Base-by-base conservation (phyloP, 2,797 vertebrate species). In the Sebastiscus tertius region DNA sequence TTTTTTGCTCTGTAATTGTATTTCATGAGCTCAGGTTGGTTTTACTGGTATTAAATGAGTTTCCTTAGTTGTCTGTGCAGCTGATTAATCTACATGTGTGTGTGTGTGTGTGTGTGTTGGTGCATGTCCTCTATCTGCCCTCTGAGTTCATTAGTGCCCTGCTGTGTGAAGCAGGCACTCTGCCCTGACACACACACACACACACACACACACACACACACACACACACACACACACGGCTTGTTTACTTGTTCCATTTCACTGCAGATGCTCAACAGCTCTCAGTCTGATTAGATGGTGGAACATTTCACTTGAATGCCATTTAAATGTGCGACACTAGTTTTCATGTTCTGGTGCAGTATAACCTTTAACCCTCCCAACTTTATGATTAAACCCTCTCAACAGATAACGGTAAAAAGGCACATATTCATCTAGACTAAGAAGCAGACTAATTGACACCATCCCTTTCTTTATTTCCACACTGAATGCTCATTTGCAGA, bases 51-150 rank as follows among this genome's bases (percentile, higher is more conserved):
- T 42, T 13, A 63, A 62, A 49, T 5, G 18, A 80, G 36, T 24
- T 33, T 39, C n/a, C 56, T 27, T 39, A 13, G 36, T 39, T 39
- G 12, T 39, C 36, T 42, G 39, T 13, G 62, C 52, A 58, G 68
- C 49, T 49, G 12, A n/a, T 67, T 34, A 8, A n/a, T 75, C 39
- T 8, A 10, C 27, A 2, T 64, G 8, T 74, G 20, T 76, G 18
- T 60, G 7, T 14, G 12, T 79, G 31, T 88, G 59, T 34, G 7
- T 14, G 12, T 79, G 31, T 88, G 59, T 34, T 5, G 6, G 3
- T 74, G 68, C 5, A 3, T 59, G 84, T 82, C 87, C 91, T 91
- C 89, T 70, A 13, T 9, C 10, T 82, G 86, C 65, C 87, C 88
- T 93, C 77, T 54, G 71, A 52, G n/a, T 67, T 82, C 58, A 77